A percentile compares a stretch with the other conserved stretches of the same genome.
These are phyloP conservation scores for Achatina immaculata DNA, from an alignment of 1,140 invertebrate genomes.

Conservation along the genomic window DNA sequence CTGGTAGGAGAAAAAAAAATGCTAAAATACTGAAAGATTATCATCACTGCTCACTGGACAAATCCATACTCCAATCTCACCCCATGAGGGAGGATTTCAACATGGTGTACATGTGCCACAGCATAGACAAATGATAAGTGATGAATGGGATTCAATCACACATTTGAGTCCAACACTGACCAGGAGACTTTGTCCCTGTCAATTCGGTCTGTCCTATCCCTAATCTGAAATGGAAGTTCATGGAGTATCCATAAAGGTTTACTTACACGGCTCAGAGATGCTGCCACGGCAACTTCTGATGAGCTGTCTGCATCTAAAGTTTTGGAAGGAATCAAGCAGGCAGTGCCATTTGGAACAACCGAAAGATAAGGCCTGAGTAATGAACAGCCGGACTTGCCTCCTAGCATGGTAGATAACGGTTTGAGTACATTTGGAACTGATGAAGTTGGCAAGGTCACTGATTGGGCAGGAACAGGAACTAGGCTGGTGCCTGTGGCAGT, in stretches of 20 bases:
- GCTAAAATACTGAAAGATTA: too few relatives aligned
- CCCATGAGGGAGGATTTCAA: too few relatives aligned
- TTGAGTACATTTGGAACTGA: slow-evolving; percentile 28
- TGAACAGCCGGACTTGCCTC: background rate
- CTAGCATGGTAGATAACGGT: background rate
- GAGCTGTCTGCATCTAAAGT: slow-evolving; percentile 19
- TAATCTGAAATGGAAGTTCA: too few relatives aligned
- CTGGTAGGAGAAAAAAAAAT: too few relatives aligned
- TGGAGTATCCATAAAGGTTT: background rate
- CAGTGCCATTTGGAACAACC: slow-evolving; percentile 24
- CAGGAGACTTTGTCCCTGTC: too few relatives aligned
- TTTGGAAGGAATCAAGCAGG: slow-evolving; percentile 37
- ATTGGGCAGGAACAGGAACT: slow-evolving; percentile 10
- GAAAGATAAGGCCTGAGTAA: slow-evolving; percentile 19
- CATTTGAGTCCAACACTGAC: too few relatives aligned
- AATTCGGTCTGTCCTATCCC: too few relatives aligned
- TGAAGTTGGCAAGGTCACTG: slow-evolving; percentile 20
- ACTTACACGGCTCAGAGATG: slow-evolving; percentile 23
- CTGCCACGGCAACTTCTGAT: slow-evolving; percentile 31
- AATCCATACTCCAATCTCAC: too few relatives aligned
- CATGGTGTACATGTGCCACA: too few relatives aligned
- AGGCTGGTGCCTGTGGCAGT: slow-evolving; percentile 16
- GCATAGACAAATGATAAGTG: too few relatives aligned
- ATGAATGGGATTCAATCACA: too few relatives aligned
- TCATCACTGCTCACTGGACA: too few relatives aligned